Conservation (phyloP, 2,888 invertebrate genomes). For the Sussaba pulchella region DNA sequence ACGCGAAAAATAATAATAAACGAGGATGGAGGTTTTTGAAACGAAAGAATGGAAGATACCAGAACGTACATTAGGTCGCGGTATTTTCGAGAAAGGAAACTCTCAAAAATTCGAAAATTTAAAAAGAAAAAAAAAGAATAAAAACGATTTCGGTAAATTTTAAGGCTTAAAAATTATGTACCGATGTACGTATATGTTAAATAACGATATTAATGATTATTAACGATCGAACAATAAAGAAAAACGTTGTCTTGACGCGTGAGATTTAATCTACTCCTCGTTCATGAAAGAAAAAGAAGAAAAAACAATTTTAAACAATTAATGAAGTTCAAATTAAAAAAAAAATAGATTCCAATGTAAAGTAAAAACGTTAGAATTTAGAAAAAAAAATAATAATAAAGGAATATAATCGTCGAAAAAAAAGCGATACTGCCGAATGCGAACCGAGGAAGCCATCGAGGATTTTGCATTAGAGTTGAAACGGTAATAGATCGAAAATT, state of each 20-base stretch:
- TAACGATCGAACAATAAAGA: conserved; percentile 65
- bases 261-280: conserved; percentile 37
- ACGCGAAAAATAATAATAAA: conserved; percentile 24
- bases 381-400: conserved; percentile 30
- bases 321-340: not conserved
- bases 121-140: conserved; percentile 62
- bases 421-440: not conserved
- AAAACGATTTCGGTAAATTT: conserved; percentile 73
- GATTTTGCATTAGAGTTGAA: conserved; percentile 32
- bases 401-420: conserved; percentile 4
- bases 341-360: conserved; percentile 22
- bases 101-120: conserved; percentile 51
- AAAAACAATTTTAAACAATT: conserved; percentile 3
- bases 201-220: conserved; percentile 78
- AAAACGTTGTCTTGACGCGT: conserved; percentile 62
- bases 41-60: conserved; percentile 27
- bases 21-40: conserved; percentile 9
- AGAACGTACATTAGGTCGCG: conserved; percentile 8
- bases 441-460: conserved; percentile 37
- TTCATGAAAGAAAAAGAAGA: conserved; percentile 55
- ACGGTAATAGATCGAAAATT: conserved; percentile 48
- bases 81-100: conserved; percentile 25
- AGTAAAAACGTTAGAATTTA: conserved; percentile 13
- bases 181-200: conserved; percentile 82
- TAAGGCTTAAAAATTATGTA: conserved; percentile 81